Conservation (phyloP, 2,113 vertebrate genomes). For the Rhea americana region DNA sequence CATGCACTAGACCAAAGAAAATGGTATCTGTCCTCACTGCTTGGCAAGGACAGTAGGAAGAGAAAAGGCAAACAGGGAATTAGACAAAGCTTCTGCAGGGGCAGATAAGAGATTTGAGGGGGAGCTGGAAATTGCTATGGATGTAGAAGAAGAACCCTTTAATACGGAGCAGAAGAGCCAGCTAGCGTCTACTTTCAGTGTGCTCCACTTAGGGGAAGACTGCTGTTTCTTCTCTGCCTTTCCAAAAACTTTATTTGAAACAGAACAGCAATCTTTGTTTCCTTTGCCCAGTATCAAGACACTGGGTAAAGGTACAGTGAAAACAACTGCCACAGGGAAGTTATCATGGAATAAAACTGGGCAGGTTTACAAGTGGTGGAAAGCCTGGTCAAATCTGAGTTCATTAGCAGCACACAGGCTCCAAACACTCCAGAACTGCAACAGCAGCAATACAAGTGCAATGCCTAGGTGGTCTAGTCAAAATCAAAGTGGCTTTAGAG, state of each 20-base stretch:
- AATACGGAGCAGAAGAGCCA: fast-evolving
- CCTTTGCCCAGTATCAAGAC: not conserved
- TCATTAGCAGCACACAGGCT: not conserved
- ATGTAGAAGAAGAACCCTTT: not conserved
- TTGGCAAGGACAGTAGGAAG: not conserved
- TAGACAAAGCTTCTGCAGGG: not conserved
- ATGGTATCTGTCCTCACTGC: not conserved
- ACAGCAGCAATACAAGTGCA: fast-evolving
- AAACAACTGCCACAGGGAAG: fast-evolving
- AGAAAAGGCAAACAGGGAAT: fast-evolving
- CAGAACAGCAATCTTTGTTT: not conserved
- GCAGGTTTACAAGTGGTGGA: fast-evolving
- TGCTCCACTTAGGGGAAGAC: no score
- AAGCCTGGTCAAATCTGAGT: not conserved
- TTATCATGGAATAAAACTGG: fast-evolving
- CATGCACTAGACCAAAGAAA: not conserved
- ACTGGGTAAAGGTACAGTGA: not conserved
- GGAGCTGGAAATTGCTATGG: not conserved
- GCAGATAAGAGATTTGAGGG: not conserved
- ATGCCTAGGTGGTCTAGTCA: not conserved
- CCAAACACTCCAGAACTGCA: not conserved
- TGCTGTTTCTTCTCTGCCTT: fast-evolving
- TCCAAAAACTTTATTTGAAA: not conserved
- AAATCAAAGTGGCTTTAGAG: fast-evolving
- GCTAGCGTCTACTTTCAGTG: not conserved